These are phyloP conservation scores for Pristionchus entomophagus DNA, from an alignment of 2,888 invertebrate genomes.

Conservation along the genomic window DNA sequence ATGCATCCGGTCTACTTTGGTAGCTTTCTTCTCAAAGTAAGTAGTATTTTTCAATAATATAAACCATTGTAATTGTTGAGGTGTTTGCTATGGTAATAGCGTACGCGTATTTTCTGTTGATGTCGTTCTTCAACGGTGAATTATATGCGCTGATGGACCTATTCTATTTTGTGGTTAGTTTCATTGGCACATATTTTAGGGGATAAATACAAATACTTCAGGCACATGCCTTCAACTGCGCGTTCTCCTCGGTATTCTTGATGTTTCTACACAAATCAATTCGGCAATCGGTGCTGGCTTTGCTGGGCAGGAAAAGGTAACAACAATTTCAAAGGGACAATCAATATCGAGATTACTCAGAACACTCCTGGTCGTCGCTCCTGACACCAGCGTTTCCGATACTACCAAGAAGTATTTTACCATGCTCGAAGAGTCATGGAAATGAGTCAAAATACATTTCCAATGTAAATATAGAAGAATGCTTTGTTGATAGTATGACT, in stretches of 20 bases:
- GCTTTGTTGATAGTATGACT: no score
- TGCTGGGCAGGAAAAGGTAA: background rate
- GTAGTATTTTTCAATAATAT: no score
- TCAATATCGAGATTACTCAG: no score
- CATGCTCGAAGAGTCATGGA: background rate
- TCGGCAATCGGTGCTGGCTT: background rate
- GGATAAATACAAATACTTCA: background rate
- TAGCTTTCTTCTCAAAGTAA: background rate
- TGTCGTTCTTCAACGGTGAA: background rate
- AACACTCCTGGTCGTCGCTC: background rate
- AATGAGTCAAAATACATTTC: no score
- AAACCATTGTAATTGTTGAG: no score
- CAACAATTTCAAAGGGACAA: background rate
- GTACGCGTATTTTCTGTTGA: background rate
- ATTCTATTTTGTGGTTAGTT: background rate
- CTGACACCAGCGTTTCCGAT: background rate
- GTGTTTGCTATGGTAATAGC: background rate
- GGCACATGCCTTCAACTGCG: background rate
- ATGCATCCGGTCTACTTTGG: background rate
- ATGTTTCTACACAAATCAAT: constrained; percentile 2
- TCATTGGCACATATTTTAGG: no score
- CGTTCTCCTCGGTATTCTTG: background rate
- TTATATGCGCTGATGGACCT: constrained; percentile 1
- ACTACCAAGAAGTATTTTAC: background rate
- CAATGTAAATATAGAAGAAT: no score